Base-by-base conservation (phyloP, 2,113 vertebrate species). In the Burhinus oedicnemus region DNA sequence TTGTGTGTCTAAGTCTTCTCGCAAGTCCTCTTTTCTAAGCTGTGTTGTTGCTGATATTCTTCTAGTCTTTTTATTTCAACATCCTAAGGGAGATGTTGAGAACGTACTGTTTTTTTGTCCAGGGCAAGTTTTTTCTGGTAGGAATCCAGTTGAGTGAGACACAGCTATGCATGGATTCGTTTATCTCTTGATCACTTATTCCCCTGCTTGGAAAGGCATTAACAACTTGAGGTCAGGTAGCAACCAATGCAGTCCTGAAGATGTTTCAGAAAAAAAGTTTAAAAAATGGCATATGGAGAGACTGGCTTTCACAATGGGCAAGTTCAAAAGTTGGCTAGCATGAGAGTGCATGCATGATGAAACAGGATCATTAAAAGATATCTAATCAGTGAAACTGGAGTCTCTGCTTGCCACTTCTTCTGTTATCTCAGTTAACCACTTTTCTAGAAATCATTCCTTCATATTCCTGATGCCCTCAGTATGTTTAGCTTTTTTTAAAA, bases 281-380 rank as follows among this genome's bases (percentile, higher is more conserved):
- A 55, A 89, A 18, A 89, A 76, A 64, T 16, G 11, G 5, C 32
- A 8, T 32, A 34, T 0, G 3, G 18, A 65, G 30, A 36, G 44
- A 76, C 30, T 87, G 45, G 29, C 32, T 91, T 83, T 58, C n/a
- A 70, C 32, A 70, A 20, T 2, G 8, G 38, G 4, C 38, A 68
- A 60, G 13, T 62, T 84, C 27, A 87, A 38, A 70, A 45, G 32
- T 7, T 52, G 54, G 4, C 54, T 52, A 52, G 26, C 6, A 1
- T 58, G 27, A 65, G 15, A 74, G 36, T 0, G 0, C 4, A 5
- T 32, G 3, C 17, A 3, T 70, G 51, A 62, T 8, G 14, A 74
- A 93, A 66, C 14, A 8, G 6, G 20, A 30, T 36, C 4, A 15
- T 70, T 78, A 54, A 69, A 75, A 95, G n/a, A 30, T 34, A 58